Percentiles rank a stretch among this genome's conserved stretches.
Conservation (phyloP, 2,113 vertebrate species). For the Octodon degus region DNA sequence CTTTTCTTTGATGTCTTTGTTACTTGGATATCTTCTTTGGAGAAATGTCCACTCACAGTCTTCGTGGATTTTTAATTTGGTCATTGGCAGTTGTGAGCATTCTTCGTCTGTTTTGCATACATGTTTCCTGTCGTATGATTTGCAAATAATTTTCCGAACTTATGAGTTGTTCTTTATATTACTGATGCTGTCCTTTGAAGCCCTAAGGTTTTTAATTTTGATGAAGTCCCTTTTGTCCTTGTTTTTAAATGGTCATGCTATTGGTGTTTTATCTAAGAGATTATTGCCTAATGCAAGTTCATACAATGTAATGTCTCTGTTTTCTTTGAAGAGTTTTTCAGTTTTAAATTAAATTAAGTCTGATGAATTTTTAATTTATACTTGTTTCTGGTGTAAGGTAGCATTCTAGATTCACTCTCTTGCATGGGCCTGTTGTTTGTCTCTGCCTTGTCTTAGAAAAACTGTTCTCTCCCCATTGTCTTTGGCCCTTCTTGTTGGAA, state of each 20-base stretch:
- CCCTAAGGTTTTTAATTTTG: not conserved
- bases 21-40: conserved; percentile 21
- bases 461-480: not conserved
- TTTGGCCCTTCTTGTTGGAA: not conserved
- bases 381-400: not conserved
- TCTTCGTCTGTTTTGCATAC: not conserved
- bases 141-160: not conserved
- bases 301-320: not conserved
- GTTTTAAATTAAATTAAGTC: conserved; percentile 10
- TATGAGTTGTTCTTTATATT: not conserved
- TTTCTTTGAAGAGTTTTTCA: not conserved
- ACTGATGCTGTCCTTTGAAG: not conserved
- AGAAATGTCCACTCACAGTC: not conserved
- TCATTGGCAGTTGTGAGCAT: not conserved
- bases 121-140: not conserved
- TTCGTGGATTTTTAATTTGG: not conserved
- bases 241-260: not conserved
- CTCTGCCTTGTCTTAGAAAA: not conserved
- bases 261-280: not conserved
- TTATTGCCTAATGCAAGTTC: not conserved
- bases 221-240: not conserved
- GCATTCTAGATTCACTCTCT: not conserved
- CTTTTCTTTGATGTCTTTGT: not conserved
- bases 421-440: not conserved
- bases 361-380: not conserved